Conservation (phyloP, 1,140 invertebrate species). For the Contarinia nasturtii region DNA sequence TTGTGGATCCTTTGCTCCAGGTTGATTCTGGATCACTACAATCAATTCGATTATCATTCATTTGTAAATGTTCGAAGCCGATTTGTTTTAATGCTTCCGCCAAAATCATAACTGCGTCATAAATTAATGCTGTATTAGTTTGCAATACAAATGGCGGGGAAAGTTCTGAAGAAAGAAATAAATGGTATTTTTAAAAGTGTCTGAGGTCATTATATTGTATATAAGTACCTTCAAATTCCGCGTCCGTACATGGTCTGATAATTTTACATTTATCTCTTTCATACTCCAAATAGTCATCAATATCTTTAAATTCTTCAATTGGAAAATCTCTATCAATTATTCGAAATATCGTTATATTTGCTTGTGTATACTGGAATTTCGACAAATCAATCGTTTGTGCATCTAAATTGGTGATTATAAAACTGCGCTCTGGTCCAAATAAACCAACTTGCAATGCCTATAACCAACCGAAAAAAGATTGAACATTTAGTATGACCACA, state of each 20-base stretch:
- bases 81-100: constrained; percentile 68
- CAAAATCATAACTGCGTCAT: constrained; percentile 58
- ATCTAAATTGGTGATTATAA: constrained; percentile 62
- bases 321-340: constrained; percentile 37
- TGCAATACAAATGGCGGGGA: constrained; percentile 15
- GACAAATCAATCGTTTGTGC: constrained; percentile 61
- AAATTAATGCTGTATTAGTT: constrained; percentile 52
- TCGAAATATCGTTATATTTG: constrained; percentile 63
- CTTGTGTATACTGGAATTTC: constrained; percentile 64
- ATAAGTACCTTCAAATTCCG: no score
- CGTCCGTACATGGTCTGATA: no score
- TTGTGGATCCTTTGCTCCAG: constrained; percentile 83
- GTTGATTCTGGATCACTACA: constrained; percentile 71
- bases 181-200: neutral
- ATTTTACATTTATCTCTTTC: neutral
- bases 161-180: neutral
- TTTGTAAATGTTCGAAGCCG: constrained; percentile 70
- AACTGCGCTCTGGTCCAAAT: constrained; percentile 53
- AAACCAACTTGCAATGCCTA: constrained; percentile 65
- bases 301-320: neutral
- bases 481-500: neutral
- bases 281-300: neutral
- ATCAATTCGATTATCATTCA: constrained; percentile 35
- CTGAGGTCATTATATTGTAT: no score
- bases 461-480: neutral